These are phyloP conservation scores for Elaeidobius kamerunicus DNA, from an alignment of 2,888 invertebrate genomes.

Conservation along the genomic window DNA sequence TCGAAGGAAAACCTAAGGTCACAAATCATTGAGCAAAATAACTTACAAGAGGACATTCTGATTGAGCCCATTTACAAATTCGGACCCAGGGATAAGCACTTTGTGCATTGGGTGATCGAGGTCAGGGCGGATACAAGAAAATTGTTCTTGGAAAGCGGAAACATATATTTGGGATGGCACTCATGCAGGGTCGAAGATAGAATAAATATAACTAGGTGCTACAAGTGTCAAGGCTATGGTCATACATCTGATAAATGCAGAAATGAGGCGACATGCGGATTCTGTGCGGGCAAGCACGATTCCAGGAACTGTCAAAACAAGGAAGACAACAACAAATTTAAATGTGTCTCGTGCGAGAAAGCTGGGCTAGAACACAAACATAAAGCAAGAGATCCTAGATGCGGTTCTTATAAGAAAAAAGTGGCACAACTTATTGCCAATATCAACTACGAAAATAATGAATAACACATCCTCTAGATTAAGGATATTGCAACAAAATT, in stretches of 20 bases:
- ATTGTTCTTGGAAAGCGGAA: neutral
- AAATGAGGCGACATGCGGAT: neutral
- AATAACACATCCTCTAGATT: too few relatives aligned
- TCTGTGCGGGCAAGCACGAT: slow-evolving; percentile 7
- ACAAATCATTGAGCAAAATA: slow-evolving; percentile 1
- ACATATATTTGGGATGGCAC: slow-evolving; percentile 8
- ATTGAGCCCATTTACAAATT: slow-evolving; percentile 8
- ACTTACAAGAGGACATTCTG: neutral
- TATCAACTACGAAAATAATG: too few relatives aligned
- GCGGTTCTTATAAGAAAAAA: too few relatives aligned
- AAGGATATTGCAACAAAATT: too few relatives aligned
- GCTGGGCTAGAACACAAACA: too few relatives aligned
- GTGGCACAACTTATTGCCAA: too few relatives aligned
- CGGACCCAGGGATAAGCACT: slow-evolving; percentile 12
- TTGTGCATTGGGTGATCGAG: slow-evolving; percentile 12
- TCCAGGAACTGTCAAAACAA: too few relatives aligned
- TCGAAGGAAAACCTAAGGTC: neutral
- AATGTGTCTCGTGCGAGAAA: too few relatives aligned
- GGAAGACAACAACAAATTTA: too few relatives aligned
- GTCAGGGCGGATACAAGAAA: slow-evolving; percentile 4
- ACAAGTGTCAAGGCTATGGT: slow-evolving; percentile 13
- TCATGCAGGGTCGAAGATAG: slow-evolving; percentile 13
- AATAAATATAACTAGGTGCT: neutral
- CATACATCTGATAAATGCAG: slow-evolving; percentile 2
- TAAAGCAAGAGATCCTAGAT: too few relatives aligned